Evolutionary conservation across 2,888 invertebrate species (phyloP).

Genomic region (Lathronympha strigana): DNA sequence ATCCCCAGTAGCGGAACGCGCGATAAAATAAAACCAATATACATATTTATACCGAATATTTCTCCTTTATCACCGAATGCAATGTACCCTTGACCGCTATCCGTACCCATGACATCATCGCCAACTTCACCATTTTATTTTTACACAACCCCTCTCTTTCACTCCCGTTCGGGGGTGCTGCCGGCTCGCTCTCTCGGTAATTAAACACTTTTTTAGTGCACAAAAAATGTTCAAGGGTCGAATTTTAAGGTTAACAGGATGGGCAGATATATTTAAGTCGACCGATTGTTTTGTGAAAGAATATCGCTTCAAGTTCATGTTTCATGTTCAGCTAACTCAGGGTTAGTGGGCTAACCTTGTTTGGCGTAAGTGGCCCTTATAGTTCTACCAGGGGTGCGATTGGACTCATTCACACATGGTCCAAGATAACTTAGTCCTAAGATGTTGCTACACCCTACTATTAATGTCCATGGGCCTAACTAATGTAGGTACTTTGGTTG

Average conservation of each 20-base stretch:
- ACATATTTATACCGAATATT: constrained; percentile 27
- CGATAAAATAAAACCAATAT: constrained; percentile 23
- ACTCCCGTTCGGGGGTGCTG: constrained; percentile 34
- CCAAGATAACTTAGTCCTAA: no score
- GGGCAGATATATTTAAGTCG: constrained; percentile 17
- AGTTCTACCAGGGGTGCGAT: no score
- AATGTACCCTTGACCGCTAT: constrained; percentile 78
- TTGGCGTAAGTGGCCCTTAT: no score
- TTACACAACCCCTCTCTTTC: constrained; percentile 60
- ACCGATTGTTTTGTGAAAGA: constrained; percentile 2
- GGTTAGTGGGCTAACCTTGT: no score
- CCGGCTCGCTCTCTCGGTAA: constrained; percentile 47
- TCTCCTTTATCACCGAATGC: constrained; percentile 52
- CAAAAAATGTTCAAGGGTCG: constrained; percentile 34
- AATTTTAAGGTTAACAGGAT: constrained; percentile 25
- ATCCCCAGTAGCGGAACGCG: background rate
- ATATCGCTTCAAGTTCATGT: no score
- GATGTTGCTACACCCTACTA: no score
- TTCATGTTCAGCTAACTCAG: no score
- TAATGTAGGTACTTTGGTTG: no score
- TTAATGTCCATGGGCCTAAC: no score
- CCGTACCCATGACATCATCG: constrained; percentile 75
- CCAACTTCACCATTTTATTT: constrained; percentile 68
- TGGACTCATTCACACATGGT: no score
- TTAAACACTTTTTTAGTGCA: constrained; percentile 40